Evolutionary conservation across 2,888 invertebrate species (phyloP).

Genomic region (Hypomecis punctinalis): DNA sequence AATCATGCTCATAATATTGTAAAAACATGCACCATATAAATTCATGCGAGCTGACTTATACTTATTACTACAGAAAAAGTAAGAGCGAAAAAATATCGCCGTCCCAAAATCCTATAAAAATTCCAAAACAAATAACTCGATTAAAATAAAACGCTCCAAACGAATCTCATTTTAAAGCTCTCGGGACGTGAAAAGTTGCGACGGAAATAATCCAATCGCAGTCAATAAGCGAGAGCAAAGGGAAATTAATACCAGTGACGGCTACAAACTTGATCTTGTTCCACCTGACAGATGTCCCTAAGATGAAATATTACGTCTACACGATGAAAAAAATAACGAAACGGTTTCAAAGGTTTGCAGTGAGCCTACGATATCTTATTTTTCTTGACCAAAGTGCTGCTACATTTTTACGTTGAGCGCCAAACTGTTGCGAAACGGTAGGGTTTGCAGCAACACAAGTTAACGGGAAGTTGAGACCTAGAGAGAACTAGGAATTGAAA

Average conservation of each 20-base stretch:
- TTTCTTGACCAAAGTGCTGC: too few species aligned
- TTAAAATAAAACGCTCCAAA: conserved; percentile 55
- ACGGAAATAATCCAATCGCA: conserved; percentile 78
- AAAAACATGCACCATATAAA: too few species aligned
- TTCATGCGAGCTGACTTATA: too few species aligned
- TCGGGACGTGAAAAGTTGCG: conserved; percentile 66
- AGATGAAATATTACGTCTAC: conserved; percentile 63
- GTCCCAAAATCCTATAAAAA: conserved; percentile 19
- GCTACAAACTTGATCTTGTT: conserved; percentile 75
- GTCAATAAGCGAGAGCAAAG: conserved; percentile 72
- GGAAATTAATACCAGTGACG: conserved; percentile 76
- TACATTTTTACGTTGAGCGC: too few species aligned
- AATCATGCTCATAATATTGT: too few species aligned
- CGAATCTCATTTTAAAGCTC: conserved; percentile 65
- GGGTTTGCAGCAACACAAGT: too few species aligned
- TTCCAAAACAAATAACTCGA: conserved; percentile 33
- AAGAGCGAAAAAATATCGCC: not conserved
- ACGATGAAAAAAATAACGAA: conserved; percentile 39
- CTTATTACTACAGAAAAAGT: too few species aligned
- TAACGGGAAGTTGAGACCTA: too few species aligned
- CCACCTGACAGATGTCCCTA: conserved; percentile 71
- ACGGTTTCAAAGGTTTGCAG: too few species aligned
- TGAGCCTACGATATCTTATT: too few species aligned
- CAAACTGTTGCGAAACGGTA: too few species aligned
- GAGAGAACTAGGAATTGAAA: too few species aligned